phyloP scores from a whole-genome alignment of 2,113 vertebrate genomes.

The Murina feae region DNA sequence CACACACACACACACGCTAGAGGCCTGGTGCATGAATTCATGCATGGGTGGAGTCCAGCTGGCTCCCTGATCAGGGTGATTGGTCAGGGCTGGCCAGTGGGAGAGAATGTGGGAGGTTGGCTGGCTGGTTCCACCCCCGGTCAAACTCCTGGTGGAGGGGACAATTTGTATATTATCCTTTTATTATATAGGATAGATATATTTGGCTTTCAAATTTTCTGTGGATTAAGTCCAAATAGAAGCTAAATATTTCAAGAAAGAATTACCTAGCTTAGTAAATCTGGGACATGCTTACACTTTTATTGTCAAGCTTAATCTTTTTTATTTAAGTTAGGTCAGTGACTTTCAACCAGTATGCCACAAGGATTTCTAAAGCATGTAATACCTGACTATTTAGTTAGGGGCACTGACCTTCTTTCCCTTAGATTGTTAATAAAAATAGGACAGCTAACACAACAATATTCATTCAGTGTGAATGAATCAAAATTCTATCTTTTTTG shows the following conservation, averaged over 20 bases:
- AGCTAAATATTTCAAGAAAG: neutral
- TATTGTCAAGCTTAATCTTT: neutral
- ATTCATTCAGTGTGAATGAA: neutral
- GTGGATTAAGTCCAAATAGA: neutral
- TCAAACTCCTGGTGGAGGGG: too few species aligned
- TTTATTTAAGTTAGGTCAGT: neutral
- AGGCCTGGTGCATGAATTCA: too few species aligned
- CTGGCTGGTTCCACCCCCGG: too few species aligned
- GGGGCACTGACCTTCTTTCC: neutral
- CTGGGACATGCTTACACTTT: neutral
- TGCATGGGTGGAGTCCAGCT: too few species aligned
- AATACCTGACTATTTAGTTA: neutral
- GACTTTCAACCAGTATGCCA: accelerated
- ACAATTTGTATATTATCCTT: too few species aligned
- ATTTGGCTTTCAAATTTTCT: neutral
- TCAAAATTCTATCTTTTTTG: neutral
- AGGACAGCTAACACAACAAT: neutral
- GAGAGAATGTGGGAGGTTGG: too few species aligned
- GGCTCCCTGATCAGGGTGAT: too few species aligned
- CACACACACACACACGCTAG: too few species aligned
- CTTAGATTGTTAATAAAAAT: neutral
- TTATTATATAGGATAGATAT: neutral
- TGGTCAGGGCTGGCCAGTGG: too few species aligned
- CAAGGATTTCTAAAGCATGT: neutral
- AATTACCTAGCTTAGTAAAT: neutral